Conservation (phyloP, 2,888 invertebrate species). For the Trichogramma dendrolimi region DNA sequence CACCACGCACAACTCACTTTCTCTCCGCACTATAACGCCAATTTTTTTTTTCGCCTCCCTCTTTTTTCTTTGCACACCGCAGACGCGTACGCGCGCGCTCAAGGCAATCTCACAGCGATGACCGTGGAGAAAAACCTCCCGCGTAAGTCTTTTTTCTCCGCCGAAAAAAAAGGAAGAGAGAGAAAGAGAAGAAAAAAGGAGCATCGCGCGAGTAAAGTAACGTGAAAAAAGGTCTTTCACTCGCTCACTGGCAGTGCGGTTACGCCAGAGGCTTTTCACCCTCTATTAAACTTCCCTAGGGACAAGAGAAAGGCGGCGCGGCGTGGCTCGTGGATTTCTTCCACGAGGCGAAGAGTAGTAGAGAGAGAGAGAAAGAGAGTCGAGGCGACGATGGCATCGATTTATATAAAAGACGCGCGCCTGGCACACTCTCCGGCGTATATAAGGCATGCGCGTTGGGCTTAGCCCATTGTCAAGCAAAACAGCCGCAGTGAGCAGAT, state of each 20-base stretch:
- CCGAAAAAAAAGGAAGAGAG: slow-evolving; percentile 28
- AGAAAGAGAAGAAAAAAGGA: slow-evolving; percentile 19
- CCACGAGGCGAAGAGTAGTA: slow-evolving; percentile 27
- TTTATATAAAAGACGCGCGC: slow-evolving; percentile 21
- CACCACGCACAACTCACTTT: no score
- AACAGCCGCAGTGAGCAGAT: background rate
- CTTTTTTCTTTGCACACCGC: background rate
- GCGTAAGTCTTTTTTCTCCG: slow-evolving; percentile 1
- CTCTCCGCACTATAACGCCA: no score
- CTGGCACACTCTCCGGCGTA: slow-evolving; percentile 25
- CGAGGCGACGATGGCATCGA: slow-evolving; percentile 28
- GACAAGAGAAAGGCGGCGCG: slow-evolving; percentile 60
- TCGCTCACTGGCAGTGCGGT: slow-evolving; percentile 6
- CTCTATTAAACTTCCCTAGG: slow-evolving; percentile 51
- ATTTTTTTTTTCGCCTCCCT: background rate
- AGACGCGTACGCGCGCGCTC: background rate
- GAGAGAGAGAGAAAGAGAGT: slow-evolving; percentile 29
- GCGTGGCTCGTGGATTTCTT: slow-evolving; percentile 17
- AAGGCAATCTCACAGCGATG: background rate
- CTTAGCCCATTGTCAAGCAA: no score
- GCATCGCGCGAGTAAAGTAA: slow-evolving; percentile 7
- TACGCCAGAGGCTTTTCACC: slow-evolving; percentile 44
- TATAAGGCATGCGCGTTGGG: no score
- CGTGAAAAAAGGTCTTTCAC: slow-evolving; percentile 22
- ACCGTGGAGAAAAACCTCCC: background rate